Conservation (phyloP, 2,113 vertebrate species). For the Nycticorax nycticorax region DNA sequence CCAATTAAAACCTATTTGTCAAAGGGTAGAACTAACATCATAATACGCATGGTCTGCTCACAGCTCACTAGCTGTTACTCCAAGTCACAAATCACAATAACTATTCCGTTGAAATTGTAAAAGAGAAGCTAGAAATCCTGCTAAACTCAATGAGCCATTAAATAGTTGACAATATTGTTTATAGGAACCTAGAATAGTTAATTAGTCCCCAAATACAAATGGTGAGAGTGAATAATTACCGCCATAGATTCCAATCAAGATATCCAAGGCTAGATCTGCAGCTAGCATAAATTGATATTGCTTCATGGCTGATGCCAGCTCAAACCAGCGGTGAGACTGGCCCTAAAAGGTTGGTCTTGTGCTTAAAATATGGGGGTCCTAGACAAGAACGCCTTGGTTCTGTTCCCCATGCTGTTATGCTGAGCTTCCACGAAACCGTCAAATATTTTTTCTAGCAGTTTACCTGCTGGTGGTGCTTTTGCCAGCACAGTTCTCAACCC, state of each 20-base stretch:
- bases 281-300: not conserved
- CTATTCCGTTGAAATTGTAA: not conserved
- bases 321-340: not conserved
- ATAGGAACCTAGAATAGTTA: constrained; percentile 59
- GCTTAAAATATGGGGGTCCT: not conserved
- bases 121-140: constrained; percentile 47
- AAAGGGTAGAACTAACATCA: not conserved
- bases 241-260: not conserved
- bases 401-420: not conserved
- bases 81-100: constrained; percentile 64
- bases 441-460: not conserved
- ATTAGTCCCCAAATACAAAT: constrained; percentile 58
- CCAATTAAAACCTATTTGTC: constrained; percentile 36
- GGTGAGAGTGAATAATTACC: constrained; percentile 29
- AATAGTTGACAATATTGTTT: constrained; percentile 70
- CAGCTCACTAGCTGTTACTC: constrained; percentile 27
- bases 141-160: constrained; percentile 65
- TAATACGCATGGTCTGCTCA: not conserved
- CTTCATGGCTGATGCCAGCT: not conserved
- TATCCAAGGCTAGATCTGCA: not conserved
- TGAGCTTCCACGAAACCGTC: not conserved
- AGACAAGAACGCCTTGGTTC: not conserved
- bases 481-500: not conserved
- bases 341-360: not conserved
- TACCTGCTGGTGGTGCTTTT: not conserved